A percentile compares a stretch with the other conserved stretches of the same genome.
Conservation (phyloP, 2,888 invertebrate species). For the Chrysotoxum bicinctum region DNA sequence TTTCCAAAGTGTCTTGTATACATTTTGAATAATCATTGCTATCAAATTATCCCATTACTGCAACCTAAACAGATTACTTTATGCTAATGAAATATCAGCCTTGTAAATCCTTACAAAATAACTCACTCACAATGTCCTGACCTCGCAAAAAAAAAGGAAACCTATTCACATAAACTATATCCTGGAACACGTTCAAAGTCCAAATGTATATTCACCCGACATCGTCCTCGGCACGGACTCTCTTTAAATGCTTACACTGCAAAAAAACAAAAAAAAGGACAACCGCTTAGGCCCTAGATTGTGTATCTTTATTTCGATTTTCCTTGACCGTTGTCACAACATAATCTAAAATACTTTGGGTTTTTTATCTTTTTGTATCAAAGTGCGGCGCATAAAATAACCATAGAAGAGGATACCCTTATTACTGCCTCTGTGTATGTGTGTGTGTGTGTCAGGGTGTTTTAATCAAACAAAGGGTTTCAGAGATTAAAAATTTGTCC, state of each 20-base stretch:
- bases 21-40: background rate
- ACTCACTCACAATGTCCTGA: background rate
- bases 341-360: constrained; percentile 12
- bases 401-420: background rate
- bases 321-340: constrained; percentile 17
- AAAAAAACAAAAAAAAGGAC: background rate
- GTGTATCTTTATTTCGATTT: background rate
- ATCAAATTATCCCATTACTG: background rate
- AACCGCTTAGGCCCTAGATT: background rate
- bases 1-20: background rate
- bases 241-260: background rate
- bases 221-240: background rate
- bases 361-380: background rate
- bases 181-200: background rate
- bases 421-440: background rate
- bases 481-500: background rate
- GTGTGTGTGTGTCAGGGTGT: background rate
- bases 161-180: background rate
- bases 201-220: background rate
- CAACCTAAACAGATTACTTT: background rate
- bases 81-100: background rate
- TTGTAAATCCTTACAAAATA: background rate
- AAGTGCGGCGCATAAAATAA: background rate
- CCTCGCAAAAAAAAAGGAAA: background rate
- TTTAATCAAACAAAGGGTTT: background rate